Base-by-base conservation (phyloP, 2,113 vertebrate genomes). In the Platycercus adscitus region DNA sequence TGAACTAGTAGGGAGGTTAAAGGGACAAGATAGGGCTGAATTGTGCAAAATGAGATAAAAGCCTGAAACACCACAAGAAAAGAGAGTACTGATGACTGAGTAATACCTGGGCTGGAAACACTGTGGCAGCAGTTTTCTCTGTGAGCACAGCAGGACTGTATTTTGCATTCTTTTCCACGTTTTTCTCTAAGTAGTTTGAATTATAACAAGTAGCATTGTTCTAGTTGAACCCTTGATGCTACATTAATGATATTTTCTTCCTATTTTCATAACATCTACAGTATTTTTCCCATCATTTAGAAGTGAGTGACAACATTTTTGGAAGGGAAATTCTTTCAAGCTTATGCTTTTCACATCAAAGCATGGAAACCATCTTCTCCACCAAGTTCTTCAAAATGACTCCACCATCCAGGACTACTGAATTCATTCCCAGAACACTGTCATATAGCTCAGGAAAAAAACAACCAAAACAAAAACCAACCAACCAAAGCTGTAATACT, bases 1-100 rank as follows among this genome's bases (percentile, higher is more conserved):
- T 63, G 93, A 97, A 94, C 28, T 63, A 71, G 82, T n/a, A 96
- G 60, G 73, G 91, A 95, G 95, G 97, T 95, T 96, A 96, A 97
- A 94, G 47, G 84, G 85, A 95, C 73, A 92, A 95, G 95, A 92
- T 44, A 79, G 0, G 13, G 89, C 83, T 82, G 72, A 95, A 95
- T 66, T 79, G 81, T 89, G 86, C 8, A 29, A 95, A 95, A 97
- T n/a, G 33, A 95, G 94, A 96, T 95, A 86, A 95, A 96, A 94
- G 81, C 69, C 95, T 64, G 33, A 87, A 83, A 91, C 47, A 50
- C 46, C 52, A 78, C 25, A 41, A 79, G 80, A 49, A 73, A 33
- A 71, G 18, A 86, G 31, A 89, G 77, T 41, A 95, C 52, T 86
- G 78, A 93, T 61, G 82, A 81, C 88, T 96, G 93, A 89, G 88